Percentiles rank a stretch among this genome's conserved stretches.
These are phyloP conservation scores for Nephotettix cincticeps DNA, from an alignment of 1,140 invertebrate genomes.

Conservation along the genomic window DNA sequence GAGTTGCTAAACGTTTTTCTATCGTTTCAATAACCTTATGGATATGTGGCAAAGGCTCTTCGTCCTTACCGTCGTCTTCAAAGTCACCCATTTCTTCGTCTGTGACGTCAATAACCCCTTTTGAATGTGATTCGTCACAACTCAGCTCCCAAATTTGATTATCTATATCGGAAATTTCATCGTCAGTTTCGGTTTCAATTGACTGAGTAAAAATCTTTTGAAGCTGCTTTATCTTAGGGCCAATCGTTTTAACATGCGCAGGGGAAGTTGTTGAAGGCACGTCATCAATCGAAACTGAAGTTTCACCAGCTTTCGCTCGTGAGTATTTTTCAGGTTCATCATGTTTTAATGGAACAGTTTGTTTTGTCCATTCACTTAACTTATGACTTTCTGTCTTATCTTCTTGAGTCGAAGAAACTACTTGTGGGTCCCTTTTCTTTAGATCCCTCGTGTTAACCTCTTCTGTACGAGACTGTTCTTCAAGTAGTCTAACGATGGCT, in stretches of 20 bases:
- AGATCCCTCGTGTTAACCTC: constrained; percentile 18
- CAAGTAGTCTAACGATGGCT: constrained; percentile 50
- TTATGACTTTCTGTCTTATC: constrained; percentile 1
- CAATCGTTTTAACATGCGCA: constrained; percentile 42
- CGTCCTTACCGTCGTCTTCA: constrained; percentile 23
- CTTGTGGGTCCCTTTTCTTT: constrained; percentile 21
- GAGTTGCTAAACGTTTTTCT: constrained; percentile 38
- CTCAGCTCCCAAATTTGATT: constrained; percentile 18
- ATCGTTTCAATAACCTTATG: constrained; percentile 40
- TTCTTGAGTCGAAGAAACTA: too few relatives aligned
- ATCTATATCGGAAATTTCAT: constrained; percentile 28
- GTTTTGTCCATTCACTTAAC: not conserved
- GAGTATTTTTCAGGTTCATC: not conserved
- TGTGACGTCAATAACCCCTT: constrained; percentile 7
- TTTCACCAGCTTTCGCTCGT: not conserved
- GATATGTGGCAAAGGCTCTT: constrained; percentile 34
- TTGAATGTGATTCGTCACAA: constrained; percentile 6
- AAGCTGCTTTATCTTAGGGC: constrained; percentile 51
- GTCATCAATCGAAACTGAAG: not conserved
- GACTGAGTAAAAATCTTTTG: constrained; percentile 50
- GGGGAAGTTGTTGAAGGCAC: constrained; percentile 19
- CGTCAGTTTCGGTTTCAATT: constrained; percentile 38
- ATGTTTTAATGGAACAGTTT: not conserved
- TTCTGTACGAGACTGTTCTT: constrained; percentile 46
- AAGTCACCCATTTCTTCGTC: constrained; percentile 11